Percentiles rank a stretch among this genome's conserved stretches.
These are phyloP conservation scores for Zoanthus gigantus DNA, from an alignment of 92 coral and sea anemone genomes.

Conservation along the genomic window DNA sequence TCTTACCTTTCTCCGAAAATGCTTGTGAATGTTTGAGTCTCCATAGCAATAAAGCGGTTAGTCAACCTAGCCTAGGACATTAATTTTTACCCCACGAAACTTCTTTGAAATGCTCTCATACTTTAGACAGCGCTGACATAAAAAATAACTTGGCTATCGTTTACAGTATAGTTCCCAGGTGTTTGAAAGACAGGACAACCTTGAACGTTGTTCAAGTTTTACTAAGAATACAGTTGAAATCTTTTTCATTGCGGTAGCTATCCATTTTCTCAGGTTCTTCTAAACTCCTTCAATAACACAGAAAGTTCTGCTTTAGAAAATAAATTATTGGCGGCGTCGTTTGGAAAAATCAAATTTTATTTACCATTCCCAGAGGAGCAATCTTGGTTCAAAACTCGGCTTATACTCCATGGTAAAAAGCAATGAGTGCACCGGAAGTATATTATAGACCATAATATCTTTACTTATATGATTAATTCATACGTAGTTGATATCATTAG, in stretches of 20 bases:
- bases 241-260: neutral
- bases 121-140: neutral
- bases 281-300: neutral
- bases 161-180: too few species aligned
- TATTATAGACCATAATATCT: too few species aligned
- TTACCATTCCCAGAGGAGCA: slow-evolving; percentile 43
- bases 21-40: slow-evolving; percentile 76
- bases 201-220: neutral
- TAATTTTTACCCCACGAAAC: neutral
- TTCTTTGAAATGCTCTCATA: slow-evolving; percentile 7
- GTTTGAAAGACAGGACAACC: too few species aligned
- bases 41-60: slow-evolving; percentile 16
- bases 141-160: too few species aligned
- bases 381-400: slow-evolving; percentile 1
- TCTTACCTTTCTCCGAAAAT: slow-evolving; percentile 82
- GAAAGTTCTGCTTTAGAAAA: neutral
- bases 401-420: too few species aligned
- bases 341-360: slow-evolving; percentile 4
- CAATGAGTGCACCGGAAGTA: too few species aligned
- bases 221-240: neutral
- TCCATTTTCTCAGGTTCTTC: neutral
- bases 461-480: too few species aligned
- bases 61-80: neutral
- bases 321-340: neutral
- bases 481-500: too few species aligned